These are phyloP conservation scores for Geothlypis trichas DNA, from an alignment of 2,113 vertebrate genomes.

Conservation along the genomic window DNA sequence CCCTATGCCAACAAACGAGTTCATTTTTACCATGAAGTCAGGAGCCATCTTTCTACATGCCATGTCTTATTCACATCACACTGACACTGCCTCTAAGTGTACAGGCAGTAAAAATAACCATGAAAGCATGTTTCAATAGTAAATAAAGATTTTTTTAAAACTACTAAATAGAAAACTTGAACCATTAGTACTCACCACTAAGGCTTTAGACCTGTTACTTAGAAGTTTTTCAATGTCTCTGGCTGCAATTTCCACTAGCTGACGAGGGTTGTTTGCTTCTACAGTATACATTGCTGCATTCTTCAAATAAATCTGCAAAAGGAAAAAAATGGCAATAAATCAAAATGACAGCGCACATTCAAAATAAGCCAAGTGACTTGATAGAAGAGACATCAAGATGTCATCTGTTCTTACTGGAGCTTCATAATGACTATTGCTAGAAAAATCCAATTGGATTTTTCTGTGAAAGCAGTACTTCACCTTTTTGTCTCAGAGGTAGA, in stretches of 20 bases:
- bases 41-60: not conserved
- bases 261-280: slow-evolving; percentile 89
- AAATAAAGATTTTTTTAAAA: not conserved
- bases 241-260: slow-evolving; percentile 91
- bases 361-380: not conserved
- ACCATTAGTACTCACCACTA: slow-evolving; percentile 83
- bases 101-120: not conserved
- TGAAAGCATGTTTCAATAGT: not conserved
- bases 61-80: not conserved
- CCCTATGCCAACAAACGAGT: not conserved
- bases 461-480: not conserved
- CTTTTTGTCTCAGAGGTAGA: not conserved
- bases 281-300: slow-evolving; percentile 86
- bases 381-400: not conserved
- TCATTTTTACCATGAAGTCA: slow-evolving; percentile 26
- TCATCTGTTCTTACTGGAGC: not conserved
- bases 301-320: slow-evolving; percentile 84
- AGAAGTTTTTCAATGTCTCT: slow-evolving; percentile 94
- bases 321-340: not conserved
- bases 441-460: not conserved
- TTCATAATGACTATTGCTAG: not conserved
- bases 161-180: not conserved
- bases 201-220: slow-evolving; percentile 88
- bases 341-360: not conserved
- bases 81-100: not conserved